phyloP scores from a whole-genome alignment of 30 jellyfish, hydroid and myxozoan species.

The Hydractinia symbiolongicarpus region DNA sequence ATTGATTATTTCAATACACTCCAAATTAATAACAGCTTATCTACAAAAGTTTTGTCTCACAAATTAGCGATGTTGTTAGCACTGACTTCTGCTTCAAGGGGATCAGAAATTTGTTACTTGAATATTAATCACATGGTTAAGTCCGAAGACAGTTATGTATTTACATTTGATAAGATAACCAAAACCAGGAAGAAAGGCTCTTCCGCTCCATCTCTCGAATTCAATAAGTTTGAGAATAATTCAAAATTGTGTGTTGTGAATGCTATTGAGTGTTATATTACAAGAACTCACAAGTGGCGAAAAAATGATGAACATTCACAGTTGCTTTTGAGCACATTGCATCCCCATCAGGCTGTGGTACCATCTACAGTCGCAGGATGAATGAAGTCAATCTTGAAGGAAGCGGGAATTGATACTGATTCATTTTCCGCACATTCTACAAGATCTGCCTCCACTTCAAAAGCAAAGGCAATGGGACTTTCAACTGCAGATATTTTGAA shows the following conservation, averaged over 20 bases:
- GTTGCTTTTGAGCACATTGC: no score
- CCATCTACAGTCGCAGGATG: no score
- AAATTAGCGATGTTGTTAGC: slow-evolving; percentile 10
- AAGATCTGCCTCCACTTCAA: no score
- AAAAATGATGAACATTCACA: no score
- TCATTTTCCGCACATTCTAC: no score
- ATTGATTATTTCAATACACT: background rate
- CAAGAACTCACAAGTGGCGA: no score
- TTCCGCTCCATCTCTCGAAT: slow-evolving; percentile 7
- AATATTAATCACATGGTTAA: slow-evolving; percentile 8
- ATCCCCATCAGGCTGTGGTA: no score
- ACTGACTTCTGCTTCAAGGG: slow-evolving; percentile 16
- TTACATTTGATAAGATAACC: background rate
- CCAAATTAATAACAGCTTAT: slow-evolving; percentile 2
- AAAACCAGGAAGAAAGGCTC: background rate
- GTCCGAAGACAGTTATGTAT: slow-evolving; percentile 8
- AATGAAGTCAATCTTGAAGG: no score
- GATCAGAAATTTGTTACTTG: slow-evolving; percentile 8
- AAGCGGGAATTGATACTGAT: no score
- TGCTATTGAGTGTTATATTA: no score
- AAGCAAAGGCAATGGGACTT: no score
- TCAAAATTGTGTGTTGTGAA: slow-evolving; percentile 1
- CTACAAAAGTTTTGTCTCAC: slow-evolving; percentile 5
- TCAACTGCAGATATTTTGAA: no score
- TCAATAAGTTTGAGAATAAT: background rate